Percentiles rank a stretch among this genome's conserved stretches.
Evolutionary conservation across 1,140 invertebrate genomes (phyloP).

Genomic region (Tetragonula clypearis): DNA sequence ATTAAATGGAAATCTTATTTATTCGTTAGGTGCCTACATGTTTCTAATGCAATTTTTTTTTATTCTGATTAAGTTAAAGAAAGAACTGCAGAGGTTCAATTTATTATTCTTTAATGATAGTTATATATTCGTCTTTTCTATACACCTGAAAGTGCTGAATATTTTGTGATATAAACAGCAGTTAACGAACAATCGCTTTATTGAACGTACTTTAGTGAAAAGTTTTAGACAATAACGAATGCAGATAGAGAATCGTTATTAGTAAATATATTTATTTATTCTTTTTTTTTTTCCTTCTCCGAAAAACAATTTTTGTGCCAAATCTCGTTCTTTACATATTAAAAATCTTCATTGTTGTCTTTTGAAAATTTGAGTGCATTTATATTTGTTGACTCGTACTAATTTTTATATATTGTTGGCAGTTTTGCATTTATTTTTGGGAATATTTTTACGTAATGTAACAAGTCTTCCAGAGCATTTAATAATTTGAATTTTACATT

Average conservation of each 20-base stretch:
- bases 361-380: slow-evolving; percentile 16
- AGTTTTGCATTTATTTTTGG: slow-evolving; percentile 10
- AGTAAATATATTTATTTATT: not conserved
- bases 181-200: not conserved
- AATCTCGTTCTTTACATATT: slow-evolving; percentile 19
- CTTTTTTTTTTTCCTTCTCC: not conserved
- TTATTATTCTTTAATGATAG: not conserved
- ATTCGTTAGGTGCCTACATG: slow-evolving; percentile 9
- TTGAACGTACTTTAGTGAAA: not conserved
- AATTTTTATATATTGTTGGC: not conserved
- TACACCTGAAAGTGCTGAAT: slow-evolving; percentile 23
- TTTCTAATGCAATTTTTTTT: not conserved
- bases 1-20: slow-evolving; percentile 10
- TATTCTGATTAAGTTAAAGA: not conserved
- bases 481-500: not conserved
- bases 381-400: slow-evolving; percentile 10
- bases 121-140: not conserved
- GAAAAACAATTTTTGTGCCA: slow-evolving; percentile 24
- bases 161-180: slow-evolving; percentile 40
- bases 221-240: not conserved
- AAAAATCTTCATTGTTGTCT: not conserved
- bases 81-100: not conserved
- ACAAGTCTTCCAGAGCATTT: slow-evolving; percentile 34
- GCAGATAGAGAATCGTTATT: not conserved
- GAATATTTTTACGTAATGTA: not conserved